Percentiles rank a stretch among this genome's conserved stretches.
phyloP scores from a whole-genome alignment of 2,888 invertebrate genomes.

The Eristalis pertinax region DNA sequence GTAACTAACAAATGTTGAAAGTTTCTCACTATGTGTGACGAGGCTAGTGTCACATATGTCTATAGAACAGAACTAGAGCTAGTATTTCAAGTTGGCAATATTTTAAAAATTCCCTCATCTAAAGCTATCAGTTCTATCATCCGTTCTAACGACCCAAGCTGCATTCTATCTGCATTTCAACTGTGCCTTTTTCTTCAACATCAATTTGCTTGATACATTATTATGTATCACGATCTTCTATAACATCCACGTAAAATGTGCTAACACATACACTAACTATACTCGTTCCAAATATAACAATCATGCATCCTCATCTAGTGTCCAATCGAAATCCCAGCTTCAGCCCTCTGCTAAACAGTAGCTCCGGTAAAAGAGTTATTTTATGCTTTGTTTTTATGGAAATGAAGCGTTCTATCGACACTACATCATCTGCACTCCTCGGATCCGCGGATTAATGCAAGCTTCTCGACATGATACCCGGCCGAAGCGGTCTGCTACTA shows the following conservation, averaged over 20 bases:
- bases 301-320: conserved; percentile 34
- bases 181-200: neutral
- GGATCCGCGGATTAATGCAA: conserved; percentile 52
- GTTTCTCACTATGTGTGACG: too few species aligned
- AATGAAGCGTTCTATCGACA: conserved; percentile 70
- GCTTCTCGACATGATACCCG: conserved; percentile 25
- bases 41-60: too few species aligned
- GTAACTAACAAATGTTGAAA: too few species aligned
- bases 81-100: neutral
- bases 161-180: conserved; percentile 2
- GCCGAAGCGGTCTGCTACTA: conserved; percentile 22
- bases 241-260: conserved; percentile 6
- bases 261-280: conserved; percentile 13
- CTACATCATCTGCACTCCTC: conserved; percentile 57
- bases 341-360: conserved; percentile 51
- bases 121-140: neutral
- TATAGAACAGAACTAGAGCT: too few species aligned
- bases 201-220: conserved; percentile 3
- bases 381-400: conserved; percentile 69
- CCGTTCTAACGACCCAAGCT: neutral
- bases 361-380: conserved; percentile 63
- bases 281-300: conserved; percentile 57
- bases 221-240: conserved; percentile 58
- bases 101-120: neutral
- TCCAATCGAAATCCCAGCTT: neutral